Evolutionary conservation across 2,888 invertebrate genomes (phyloP).

Genomic region (Mactromeris polynyma): DNA sequence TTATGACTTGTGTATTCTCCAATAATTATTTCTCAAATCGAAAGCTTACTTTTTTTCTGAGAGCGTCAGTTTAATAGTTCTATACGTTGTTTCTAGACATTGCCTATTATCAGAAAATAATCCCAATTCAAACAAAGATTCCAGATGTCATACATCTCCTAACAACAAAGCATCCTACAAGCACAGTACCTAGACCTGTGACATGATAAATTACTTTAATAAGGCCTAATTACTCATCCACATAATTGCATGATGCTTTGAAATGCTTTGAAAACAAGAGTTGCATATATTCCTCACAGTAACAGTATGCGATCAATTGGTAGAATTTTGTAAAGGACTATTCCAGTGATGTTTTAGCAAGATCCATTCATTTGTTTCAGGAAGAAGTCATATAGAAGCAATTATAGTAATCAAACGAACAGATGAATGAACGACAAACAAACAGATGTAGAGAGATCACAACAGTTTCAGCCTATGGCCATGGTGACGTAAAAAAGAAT

Average conservation of each 20-base stretch:
- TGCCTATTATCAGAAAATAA: not conserved
- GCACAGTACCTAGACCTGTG: not conserved
- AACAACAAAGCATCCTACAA: not conserved
- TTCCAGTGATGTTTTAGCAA: no score
- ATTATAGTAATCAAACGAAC: no score
- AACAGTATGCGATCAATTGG: no score
- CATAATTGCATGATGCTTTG: no score
- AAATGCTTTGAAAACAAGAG: no score
- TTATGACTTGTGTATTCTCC: constrained; percentile 12
- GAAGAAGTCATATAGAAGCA: no score
- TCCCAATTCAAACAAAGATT: not conserved
- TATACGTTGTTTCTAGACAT: constrained; percentile 7
- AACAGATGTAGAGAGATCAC: not conserved
- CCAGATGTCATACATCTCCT: not conserved
- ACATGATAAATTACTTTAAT: not conserved
- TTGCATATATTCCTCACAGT: no score
- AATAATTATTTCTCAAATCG: not conserved
- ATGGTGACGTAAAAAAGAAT: not conserved
- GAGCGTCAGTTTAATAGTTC: not conserved
- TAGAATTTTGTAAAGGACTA: no score
- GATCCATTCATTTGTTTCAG: no score
- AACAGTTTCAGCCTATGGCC: not conserved
- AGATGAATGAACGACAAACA: no score
- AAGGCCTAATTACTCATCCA: no score
- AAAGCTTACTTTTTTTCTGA: not conserved